These are phyloP conservation scores for Onychomys leucogaster DNA, from an alignment of 2,797 vertebrate genomes.

Conservation along the genomic window DNA sequence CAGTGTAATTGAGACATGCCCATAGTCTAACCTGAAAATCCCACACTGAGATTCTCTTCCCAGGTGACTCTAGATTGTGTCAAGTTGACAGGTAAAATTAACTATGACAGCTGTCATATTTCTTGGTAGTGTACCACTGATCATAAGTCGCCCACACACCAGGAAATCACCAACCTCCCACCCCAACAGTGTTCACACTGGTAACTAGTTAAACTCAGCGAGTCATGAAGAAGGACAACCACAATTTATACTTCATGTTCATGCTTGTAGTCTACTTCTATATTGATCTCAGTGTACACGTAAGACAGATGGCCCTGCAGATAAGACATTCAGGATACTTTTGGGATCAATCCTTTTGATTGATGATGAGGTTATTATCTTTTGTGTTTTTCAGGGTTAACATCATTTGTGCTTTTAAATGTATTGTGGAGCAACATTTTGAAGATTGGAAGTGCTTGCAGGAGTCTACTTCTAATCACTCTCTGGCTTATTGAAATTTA, in stretches of 20 bases:
- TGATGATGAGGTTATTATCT: background rate
- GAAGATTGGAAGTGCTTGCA: background rate
- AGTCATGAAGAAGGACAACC: background rate
- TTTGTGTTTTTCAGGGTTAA: conserved; percentile 66
- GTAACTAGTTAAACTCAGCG: background rate
- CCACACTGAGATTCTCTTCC: background rate
- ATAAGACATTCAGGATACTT: background rate
- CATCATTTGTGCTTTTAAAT: background rate
- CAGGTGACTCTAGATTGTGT: background rate
- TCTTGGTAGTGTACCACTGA: background rate
- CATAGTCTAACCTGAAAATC: background rate
- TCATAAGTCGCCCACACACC: background rate
- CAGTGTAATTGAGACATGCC: background rate
- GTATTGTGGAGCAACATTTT: background rate
- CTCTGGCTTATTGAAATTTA: background rate
- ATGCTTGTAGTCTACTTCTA: background rate
- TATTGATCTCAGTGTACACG: background rate
- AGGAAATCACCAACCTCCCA: background rate
- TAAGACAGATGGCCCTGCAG: background rate
- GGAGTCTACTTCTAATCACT: background rate
- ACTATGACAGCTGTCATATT: background rate
- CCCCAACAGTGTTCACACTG: background rate
- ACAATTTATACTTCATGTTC: background rate
- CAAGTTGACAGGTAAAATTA: background rate
- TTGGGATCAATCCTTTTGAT: background rate